Base-by-base conservation (phyloP, 2,113 vertebrate species). In the Scytalopus superciliaris region DNA sequence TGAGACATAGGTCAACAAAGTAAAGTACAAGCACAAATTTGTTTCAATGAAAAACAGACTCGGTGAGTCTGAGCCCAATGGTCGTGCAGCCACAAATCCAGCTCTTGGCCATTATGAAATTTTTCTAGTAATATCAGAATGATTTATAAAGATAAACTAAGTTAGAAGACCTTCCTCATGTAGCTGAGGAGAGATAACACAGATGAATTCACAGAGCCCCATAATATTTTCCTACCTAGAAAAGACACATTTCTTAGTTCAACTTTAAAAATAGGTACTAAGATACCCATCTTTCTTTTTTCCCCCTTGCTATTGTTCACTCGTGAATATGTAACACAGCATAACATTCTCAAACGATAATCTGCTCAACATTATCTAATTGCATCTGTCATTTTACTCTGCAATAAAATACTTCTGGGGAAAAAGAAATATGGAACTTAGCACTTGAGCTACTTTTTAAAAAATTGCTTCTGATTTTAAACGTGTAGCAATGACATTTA, bases 301-400 rank as follows among this genome's bases (percentile, higher is more conserved):
- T 7, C 28, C 13, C 14, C 27, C 25, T 67, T 47, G 47, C 94
- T 94, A 95, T 94, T 96, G 96, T 96, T 97, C 91, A 69, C 75
- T 91, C 0, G 47, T 96, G 93, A 97, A 96, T 95, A 91, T 94
- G 74, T 96, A 94, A 94, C 89, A 89, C 62, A 81, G 94, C 80
- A 81, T 93, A 97, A 88, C 92, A 89, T 87, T 94, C 84, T 94
- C 69, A 89, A 88, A 86, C 94, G 91, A 84, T 93, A 95, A 96
- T 95, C 87, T 95, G 79, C 62, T 97, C 94, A 84, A 84, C 79
- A 91, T 96, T 97, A 95, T 91, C 94, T 97, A 97, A 97, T 96
- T 95, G 94, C 94, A 95, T 96, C 93, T 97, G 93, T 93, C 96
- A 97, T 95, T 95, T 96, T 84, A 94, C 87, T 95, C 76, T 11